These are phyloP conservation scores for Pammene fasciana DNA, from an alignment of 2,888 invertebrate genomes.

Conservation along the genomic window DNA sequence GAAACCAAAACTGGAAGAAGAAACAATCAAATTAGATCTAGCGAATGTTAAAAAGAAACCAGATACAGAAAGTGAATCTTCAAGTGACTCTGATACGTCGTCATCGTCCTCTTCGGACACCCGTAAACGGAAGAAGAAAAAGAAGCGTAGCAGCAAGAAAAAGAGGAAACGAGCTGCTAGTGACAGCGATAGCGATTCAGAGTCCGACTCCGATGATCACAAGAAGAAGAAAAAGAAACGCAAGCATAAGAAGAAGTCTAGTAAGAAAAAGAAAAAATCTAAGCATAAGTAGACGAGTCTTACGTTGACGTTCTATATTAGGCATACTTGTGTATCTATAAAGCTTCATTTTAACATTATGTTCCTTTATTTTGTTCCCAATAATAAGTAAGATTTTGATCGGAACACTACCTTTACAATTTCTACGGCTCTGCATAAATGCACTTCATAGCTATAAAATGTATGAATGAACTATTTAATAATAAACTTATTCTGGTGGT, in stretches of 20 bases:
- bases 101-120: conserved; percentile 79
- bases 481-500: conserved; percentile 34
- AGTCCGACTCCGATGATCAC: conserved; percentile 86
- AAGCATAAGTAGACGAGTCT: conserved; percentile 71
- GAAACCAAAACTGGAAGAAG: conserved; percentile 66
- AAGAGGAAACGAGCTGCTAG: conserved; percentile 85
- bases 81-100: conserved; percentile 77
- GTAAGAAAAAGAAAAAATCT: conserved; percentile 89
- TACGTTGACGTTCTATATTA: conserved; percentile 14
- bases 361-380: conserved; percentile 18
- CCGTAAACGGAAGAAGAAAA: conserved; percentile 85
- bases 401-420: conserved; percentile 19
- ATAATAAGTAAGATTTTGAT: conserved; percentile 8
- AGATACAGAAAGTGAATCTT: conserved; percentile 73
- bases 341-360: conserved; percentile 24
- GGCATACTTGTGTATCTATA: conserved; percentile 16
- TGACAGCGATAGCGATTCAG: conserved; percentile 86
- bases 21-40: conserved; percentile 78
- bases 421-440: conserved; percentile 28
- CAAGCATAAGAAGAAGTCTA: conserved; percentile 87
- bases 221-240: conserved; percentile 87
- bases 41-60: conserved; percentile 79
- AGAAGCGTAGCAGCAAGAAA: conserved; percentile 84
- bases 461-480: conserved; percentile 16
- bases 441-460: conserved; percentile 20